Evolutionary conservation across 35 echinoderm and acorn worm genomes (phyloP), one percentile per base, ranked within the genome.

Genomic region (Ptychodera flava): DNA sequence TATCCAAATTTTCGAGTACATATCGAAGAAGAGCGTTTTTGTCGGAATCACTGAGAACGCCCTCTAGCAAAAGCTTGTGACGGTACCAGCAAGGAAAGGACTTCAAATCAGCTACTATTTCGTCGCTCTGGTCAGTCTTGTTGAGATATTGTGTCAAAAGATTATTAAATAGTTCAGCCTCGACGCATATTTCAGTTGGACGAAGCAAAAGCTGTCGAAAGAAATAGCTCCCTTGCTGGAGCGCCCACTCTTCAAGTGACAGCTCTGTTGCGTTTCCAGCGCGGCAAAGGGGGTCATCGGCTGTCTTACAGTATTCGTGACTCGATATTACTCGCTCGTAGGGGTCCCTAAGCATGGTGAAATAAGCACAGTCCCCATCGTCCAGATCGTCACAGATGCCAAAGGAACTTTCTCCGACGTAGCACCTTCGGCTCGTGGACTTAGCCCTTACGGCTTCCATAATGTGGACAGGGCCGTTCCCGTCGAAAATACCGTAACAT

Each of bases 261-360:
- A 33, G 6, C 22, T 64, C 45, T 34, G 78, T 28, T 32, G 16
- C 34, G 34, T 29, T 1, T 36, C 76, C 22, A 45, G 80, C 35
- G 52, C 16, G 1, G 31, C 78, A 34, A 80, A 37, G 37, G 86
- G 79, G 15, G 30, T 79, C 86, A 16, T 36, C 16, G 30, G 77
- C 86, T 22, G 33, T 35, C 33, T 35, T 80, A 38, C 86, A 88
- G 28, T 33, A 88, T 32, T 37, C 35, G 35, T 88, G 81, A 36
- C 80, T 30, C 0, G 86, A 88, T 45, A 88, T 88, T 1, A 79
- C 36, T 31, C 86, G 35, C 15, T 88, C 86, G 35, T 88, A 88
- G 16, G 86, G 86, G 16, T 88, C 86, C 35, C 86, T 87, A 53
- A 79, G 28, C 77, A 87, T 33, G 29, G 85, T 78, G 33, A 87